phyloP scores from a whole-genome alignment of 2,113 vertebrate genomes.

The Numida meleagris region DNA sequence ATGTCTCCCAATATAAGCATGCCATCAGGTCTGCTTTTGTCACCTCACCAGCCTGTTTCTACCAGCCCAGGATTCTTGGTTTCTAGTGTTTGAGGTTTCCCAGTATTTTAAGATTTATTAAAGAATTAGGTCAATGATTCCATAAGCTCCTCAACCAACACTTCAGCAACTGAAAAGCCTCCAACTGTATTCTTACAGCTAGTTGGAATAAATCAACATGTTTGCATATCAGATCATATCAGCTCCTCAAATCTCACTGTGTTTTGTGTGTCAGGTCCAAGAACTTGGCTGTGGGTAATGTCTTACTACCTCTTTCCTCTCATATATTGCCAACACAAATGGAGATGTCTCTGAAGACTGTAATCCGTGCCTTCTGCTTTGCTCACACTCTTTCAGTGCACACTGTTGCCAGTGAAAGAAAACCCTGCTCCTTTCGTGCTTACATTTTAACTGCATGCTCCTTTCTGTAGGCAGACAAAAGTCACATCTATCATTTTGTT shows the following conservation, averaged over 20 bases:
- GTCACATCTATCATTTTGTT: conserved; percentile 34
- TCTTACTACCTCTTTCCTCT: neutral
- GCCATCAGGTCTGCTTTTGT: neutral
- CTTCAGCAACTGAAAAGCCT: conserved; percentile 14
- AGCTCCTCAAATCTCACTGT: neutral
- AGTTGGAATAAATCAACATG: conserved; percentile 24
- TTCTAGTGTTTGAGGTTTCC: neutral
- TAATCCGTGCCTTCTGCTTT: conserved; percentile 25
- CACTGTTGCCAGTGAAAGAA: neutral
- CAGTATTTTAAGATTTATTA: conserved; percentile 8
- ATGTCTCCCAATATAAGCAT: neutral
- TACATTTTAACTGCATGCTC: conserved; percentile 9
- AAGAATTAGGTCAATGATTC: conserved; percentile 17
- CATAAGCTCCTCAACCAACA: neutral
- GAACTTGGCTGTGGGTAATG: conserved; percentile 1
- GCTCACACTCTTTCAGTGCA: neutral
- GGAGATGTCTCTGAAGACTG: conserved; percentile 23
- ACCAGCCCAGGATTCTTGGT: neutral
- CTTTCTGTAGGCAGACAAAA: conserved; percentile 28
- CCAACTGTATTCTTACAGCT: neutral
- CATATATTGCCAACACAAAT: conserved; percentile 18
- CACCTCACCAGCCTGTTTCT: neutral
- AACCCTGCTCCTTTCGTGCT: conserved; percentile 25
- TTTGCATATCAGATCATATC: conserved; percentile 6
- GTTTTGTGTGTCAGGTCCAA: conserved; percentile 12